A percentile compares a stretch with the other conserved stretches of the same genome.
Evolutionary conservation across 1,140 invertebrate species (phyloP).

Genomic region (Euura lappo): DNA sequence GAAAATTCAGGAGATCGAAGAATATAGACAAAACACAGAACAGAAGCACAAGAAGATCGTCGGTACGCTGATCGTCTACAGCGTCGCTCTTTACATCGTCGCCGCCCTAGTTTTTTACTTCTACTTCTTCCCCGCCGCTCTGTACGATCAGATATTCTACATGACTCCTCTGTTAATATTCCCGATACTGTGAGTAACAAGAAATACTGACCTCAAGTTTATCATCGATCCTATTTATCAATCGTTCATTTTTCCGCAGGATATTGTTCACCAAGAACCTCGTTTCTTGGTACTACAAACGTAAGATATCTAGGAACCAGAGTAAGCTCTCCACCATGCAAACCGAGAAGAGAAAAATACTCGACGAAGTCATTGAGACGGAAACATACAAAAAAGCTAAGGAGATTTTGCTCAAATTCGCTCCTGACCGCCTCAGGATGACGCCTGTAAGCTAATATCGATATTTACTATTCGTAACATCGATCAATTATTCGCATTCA

Average conservation of each 20-base stretch:
- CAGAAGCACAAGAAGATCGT: slow-evolving; percentile 80
- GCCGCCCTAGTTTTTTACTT: slow-evolving; percentile 79
- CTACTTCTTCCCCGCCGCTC: slow-evolving; percentile 73
- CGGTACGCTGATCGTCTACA: slow-evolving; percentile 79
- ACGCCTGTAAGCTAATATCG: slow-evolving; percentile 39
- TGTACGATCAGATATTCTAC: slow-evolving; percentile 73
- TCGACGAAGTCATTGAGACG: slow-evolving; percentile 96
- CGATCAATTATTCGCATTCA: background rate
- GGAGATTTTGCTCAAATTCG: slow-evolving; percentile 90
- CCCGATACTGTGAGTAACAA: slow-evolving; percentile 77
- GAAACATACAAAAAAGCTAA: slow-evolving; percentile 98
- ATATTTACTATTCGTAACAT: background rate
- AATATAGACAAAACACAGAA: slow-evolving; percentile 79
- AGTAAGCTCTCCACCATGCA: slow-evolving; percentile 75
- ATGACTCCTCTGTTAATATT: slow-evolving; percentile 76
- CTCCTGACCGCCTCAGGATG: slow-evolving; percentile 67
- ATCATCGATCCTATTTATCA: background rate
- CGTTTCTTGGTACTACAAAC: slow-evolving; percentile 87
- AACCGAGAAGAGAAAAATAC: slow-evolving; percentile 84
- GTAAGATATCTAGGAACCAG: slow-evolving; percentile 82
- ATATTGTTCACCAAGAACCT: slow-evolving; percentile 79
- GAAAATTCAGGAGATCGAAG: slow-evolving; percentile 82
- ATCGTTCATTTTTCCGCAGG: slow-evolving; percentile 63
- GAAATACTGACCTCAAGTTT: too few species aligned
- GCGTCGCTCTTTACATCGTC: slow-evolving; percentile 80